Evolutionary conservation across 2,113 vertebrate species (phyloP).

Genomic region (Herpetotheres cachinnans): DNA sequence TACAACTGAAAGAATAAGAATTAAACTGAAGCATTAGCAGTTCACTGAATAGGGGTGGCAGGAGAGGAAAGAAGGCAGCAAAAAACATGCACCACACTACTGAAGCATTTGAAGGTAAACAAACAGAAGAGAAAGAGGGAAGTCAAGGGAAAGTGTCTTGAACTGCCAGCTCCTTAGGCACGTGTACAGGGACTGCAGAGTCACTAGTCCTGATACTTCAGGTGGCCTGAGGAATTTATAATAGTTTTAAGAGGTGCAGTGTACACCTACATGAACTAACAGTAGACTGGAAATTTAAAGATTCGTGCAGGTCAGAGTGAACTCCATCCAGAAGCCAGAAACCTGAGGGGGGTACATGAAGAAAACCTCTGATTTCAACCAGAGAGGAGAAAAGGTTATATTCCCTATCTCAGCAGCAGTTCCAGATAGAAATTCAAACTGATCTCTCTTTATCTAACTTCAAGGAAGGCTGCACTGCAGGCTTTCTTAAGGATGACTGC

Average conservation of each 20-base stretch:
- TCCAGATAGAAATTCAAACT: background rate
- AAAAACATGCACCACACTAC: background rate
- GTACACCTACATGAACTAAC: background rate
- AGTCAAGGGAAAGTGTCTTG: background rate
- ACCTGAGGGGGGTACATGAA: background rate
- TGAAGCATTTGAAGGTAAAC: background rate
- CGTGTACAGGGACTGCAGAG: background rate
- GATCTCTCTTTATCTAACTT: background rate
- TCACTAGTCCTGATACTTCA: background rate
- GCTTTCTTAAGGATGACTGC: background rate
- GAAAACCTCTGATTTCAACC: background rate
- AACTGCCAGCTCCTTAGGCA: background rate
- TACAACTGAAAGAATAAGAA: background rate
- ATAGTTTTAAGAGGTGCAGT: background rate
- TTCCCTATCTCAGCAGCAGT: background rate
- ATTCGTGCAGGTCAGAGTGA: background rate
- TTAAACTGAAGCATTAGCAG: background rate
- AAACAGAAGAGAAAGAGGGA: background rate
- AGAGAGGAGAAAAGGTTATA: background rate
- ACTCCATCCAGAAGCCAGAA: background rate
- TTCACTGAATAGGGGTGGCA: background rate
- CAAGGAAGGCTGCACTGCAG: background rate
- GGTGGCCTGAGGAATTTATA: background rate
- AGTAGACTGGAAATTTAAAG: background rate
- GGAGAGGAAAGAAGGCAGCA: background rate